Evolutionary conservation across 2,797 vertebrate species (phyloP).

Genomic region (Eulemur coronatus): DNA sequence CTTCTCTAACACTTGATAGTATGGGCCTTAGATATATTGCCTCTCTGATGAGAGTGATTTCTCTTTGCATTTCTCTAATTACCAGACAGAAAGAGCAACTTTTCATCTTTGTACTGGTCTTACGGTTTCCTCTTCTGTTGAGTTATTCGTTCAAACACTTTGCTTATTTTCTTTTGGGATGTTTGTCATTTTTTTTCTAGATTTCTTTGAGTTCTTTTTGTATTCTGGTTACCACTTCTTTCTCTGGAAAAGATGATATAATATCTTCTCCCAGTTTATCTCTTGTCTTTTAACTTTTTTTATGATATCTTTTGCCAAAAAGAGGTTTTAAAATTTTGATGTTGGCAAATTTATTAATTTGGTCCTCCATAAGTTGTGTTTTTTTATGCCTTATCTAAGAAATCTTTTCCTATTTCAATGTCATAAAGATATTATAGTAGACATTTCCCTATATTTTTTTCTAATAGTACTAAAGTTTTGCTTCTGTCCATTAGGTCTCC

Average conservation of each 20-base stretch:
- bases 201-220: slow-evolving; percentile 17
- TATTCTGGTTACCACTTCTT: background rate
- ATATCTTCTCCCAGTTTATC: background rate
- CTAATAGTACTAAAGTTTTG: background rate
- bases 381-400: slow-evolving; percentile 26
- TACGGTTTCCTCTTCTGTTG: background rate
- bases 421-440: background rate
- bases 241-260: background rate
- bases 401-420: background rate
- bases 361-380: background rate
- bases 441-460: background rate
- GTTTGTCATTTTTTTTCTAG: background rate
- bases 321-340: slow-evolving; percentile 33
- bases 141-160: background rate
- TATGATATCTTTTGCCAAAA: slow-evolving; percentile 28
- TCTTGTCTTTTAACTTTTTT: slow-evolving; percentile 26
- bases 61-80: slow-evolving; percentile 16
- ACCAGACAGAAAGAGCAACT: background rate
- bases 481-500: background rate
- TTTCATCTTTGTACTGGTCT: background rate
- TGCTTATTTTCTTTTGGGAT: background rate
- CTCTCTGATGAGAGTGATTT: background rate
- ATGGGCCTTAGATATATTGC: background rate
- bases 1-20: background rate
- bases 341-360: slow-evolving; percentile 42